phyloP scores from a whole-genome alignment of 2,113 vertebrate genomes.

The Lamprologus sp. region DNA sequence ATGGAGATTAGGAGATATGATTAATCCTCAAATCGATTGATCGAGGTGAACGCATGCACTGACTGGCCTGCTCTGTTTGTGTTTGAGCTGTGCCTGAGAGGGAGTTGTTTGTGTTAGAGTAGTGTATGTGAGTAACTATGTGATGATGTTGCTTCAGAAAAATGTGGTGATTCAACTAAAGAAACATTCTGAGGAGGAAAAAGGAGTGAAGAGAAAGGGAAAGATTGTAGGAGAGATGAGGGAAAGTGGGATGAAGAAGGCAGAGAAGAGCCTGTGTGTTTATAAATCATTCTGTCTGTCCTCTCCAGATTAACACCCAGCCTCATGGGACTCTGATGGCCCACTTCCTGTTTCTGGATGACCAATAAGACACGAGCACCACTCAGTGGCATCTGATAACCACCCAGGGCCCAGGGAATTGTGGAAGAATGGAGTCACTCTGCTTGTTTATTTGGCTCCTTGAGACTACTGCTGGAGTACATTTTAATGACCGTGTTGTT shows the following conservation, averaged over 20 bases:
- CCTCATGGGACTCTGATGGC: constrained; percentile 43
- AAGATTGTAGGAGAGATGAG: background rate
- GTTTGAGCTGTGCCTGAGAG: background rate
- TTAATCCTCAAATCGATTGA: background rate
- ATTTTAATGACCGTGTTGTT: background rate
- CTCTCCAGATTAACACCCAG: constrained; percentile 41
- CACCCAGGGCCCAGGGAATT: constrained; percentile 1
- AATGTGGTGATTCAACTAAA: constrained; percentile 35
- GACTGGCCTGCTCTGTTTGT: background rate
- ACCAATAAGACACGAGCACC: constrained; percentile 15
- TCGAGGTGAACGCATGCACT: background rate
- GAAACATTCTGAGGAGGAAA: background rate
- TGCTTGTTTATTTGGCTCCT: background rate
- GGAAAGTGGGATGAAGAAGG: background rate
- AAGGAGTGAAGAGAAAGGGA: background rate
- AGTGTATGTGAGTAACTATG: background rate
- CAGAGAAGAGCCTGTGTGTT: background rate
- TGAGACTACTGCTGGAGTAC: background rate
- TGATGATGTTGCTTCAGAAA: constrained; percentile 10
- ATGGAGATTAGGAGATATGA: background rate
- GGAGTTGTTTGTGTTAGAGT: background rate
- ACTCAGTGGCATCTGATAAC: constrained; percentile 33
- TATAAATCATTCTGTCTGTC: constrained; percentile 17
- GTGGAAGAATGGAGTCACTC: background rate
- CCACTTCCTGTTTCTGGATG: constrained; percentile 39